Evolutionary conservation across 2,888 invertebrate genomes (phyloP).

Genomic region (Ectemnius lituratus): DNA sequence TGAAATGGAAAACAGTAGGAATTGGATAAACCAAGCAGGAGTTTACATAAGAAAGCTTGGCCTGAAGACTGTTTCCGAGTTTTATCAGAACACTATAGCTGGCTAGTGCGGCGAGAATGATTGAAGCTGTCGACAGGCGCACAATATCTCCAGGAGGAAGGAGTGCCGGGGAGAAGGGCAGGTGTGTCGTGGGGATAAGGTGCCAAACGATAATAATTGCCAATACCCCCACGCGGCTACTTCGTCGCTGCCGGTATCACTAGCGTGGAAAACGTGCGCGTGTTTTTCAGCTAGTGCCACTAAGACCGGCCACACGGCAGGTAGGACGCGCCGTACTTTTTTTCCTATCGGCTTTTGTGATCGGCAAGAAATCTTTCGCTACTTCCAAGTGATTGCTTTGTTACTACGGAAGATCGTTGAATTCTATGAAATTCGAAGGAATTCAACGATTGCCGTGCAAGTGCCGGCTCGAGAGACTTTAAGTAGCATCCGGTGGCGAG

Average conservation of each 20-base stretch:
- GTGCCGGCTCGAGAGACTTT: too few relatives aligned
- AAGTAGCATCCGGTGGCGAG: too few relatives aligned
- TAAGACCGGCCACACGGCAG: slow-evolving; percentile 65
- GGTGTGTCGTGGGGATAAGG: slow-evolving; percentile 57
- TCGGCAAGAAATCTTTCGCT: not conserved
- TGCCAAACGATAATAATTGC: slow-evolving; percentile 73
- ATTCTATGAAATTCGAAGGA: too few relatives aligned
- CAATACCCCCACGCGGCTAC: slow-evolving; percentile 57
- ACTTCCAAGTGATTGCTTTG: not conserved
- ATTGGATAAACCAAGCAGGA: too few relatives aligned
- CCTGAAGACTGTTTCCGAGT: too few relatives aligned
- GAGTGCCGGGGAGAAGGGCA: not conserved
- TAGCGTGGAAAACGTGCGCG: slow-evolving; percentile 55
- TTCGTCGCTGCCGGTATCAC: slow-evolving; percentile 38
- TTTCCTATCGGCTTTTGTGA: not conserved
- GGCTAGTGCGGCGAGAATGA: too few relatives aligned
- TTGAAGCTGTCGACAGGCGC: too few relatives aligned
- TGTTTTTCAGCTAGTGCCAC: slow-evolving; percentile 67
- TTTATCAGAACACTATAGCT: too few relatives aligned
- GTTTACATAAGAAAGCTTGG: too few relatives aligned
- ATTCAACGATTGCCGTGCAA: too few relatives aligned
- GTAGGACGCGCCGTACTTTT: slow-evolving; percentile 32
- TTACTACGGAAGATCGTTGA: not conserved
- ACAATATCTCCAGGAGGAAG: too few relatives aligned
- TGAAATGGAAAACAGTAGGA: too few relatives aligned